Percentiles rank a stretch among this genome's conserved stretches.
Evolutionary conservation across 1,140 invertebrate species (phyloP).

Genomic region (Heliconius congener): DNA sequence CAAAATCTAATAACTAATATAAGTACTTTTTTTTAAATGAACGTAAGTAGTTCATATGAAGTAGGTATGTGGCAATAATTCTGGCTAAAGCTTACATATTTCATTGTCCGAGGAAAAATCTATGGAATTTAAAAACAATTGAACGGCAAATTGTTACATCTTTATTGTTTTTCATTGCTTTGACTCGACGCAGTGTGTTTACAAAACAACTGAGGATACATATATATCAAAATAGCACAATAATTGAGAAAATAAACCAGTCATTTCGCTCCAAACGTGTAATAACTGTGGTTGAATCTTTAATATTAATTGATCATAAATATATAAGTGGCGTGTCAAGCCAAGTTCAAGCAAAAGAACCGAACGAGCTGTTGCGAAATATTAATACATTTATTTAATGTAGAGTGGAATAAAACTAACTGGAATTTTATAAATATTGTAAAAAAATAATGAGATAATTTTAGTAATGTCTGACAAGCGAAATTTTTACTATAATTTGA

Average conservation of each 20-base stretch:
- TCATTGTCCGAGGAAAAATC: conserved; percentile 37
- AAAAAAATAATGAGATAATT: no score
- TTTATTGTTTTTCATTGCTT: conserved; percentile 27
- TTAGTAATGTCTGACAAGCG: no score
- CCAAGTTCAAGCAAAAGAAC: no score
- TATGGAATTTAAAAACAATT: conserved; percentile 63
- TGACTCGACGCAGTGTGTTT: conserved; percentile 14
- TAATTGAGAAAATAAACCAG: background rate
- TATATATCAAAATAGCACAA: conserved; percentile 14
- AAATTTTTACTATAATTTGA: no score
- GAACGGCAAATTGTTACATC: conserved; percentile 21
- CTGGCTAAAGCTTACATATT: conserved; percentile 5
- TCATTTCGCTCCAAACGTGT: background rate
- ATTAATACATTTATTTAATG: no score
- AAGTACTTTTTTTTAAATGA: background rate
- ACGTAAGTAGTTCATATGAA: background rate
- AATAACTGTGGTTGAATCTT: background rate
- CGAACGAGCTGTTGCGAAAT: no score
- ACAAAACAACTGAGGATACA: conserved; percentile 27
- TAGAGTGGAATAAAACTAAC: no score
- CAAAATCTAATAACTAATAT: background rate
- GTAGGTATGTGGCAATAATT: background rate
- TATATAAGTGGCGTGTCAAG: no score
- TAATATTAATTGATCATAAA: no score
- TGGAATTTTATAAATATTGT: no score